Evolutionary conservation across 2,888 invertebrate genomes (phyloP).

Genomic region (Erebia palarica): DNA sequence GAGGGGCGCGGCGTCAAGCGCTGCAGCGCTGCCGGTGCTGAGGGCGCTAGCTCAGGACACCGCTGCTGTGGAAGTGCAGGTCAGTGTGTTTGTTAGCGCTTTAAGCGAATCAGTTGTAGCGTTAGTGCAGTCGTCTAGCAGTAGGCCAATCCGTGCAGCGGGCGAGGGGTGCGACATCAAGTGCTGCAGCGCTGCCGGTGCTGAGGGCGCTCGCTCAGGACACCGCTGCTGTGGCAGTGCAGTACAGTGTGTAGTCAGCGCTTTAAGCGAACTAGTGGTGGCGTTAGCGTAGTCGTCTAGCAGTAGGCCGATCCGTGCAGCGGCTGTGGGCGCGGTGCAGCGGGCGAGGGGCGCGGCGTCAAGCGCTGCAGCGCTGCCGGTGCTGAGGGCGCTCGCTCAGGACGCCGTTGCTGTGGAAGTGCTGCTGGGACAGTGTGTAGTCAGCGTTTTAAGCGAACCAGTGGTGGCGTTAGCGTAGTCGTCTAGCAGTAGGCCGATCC

Average conservation of each 20-base stretch:
- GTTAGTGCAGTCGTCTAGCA: slow-evolving; percentile 58
- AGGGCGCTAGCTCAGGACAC: slow-evolving; percentile 97
- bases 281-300: slow-evolving; percentile 58
- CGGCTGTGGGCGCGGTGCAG: slow-evolving; percentile 98
- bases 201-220: slow-evolving; percentile 97
- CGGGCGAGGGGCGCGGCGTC: slow-evolving; percentile 97
- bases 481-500: slow-evolving; percentile 49
- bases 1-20: slow-evolving; percentile 97
- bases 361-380: slow-evolving; percentile 97
- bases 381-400: slow-evolving; percentile 95
- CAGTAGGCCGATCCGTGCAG: slow-evolving; percentile 54
- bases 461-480: slow-evolving; percentile 54
- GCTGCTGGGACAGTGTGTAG: too few relatives aligned
- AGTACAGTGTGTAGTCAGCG: too few relatives aligned
- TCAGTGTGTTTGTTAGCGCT: slow-evolving; percentile 50
- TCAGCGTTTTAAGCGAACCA: not conserved
- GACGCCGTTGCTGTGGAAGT: slow-evolving; percentile 95
- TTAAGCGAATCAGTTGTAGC: slow-evolving; percentile 28
- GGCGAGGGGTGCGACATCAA: slow-evolving; percentile 97
- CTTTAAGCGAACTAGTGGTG: not conserved
- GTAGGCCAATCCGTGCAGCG: slow-evolving; percentile 70
- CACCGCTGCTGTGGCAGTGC: too few relatives aligned
- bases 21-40: slow-evolving; percentile 96
- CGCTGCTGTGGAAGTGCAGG: slow-evolving; percentile 97
- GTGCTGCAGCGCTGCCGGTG: slow-evolving; percentile 97